Percentiles rank a stretch among this genome's conserved stretches.
Evolutionary conservation across 2,888 invertebrate genomes (phyloP).

Genomic region (Auanema freiburgensis): DNA sequence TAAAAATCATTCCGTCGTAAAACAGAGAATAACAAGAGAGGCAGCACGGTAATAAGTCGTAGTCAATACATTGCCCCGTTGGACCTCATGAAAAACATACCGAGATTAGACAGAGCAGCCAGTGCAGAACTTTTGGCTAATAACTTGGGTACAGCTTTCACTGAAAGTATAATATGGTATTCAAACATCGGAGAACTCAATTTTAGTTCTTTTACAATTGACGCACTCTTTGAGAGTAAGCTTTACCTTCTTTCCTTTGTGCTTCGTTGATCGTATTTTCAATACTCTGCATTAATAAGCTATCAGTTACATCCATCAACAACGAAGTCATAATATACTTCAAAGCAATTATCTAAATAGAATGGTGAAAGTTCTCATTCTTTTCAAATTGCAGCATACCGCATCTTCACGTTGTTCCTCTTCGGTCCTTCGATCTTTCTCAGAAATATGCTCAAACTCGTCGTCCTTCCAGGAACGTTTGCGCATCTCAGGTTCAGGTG

Average conservation of each 20-base stretch:
- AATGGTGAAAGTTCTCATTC: background rate
- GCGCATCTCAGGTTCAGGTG: constrained; percentile 1
- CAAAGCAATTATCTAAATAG: background rate
- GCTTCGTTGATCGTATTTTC: background rate
- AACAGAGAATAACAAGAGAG: constrained; percentile 21
- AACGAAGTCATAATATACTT: constrained; percentile 7
- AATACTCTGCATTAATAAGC: background rate
- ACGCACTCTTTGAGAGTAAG: too few species aligned
- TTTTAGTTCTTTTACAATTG: constrained; percentile 2
- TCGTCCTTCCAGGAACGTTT: constrained; percentile 11
- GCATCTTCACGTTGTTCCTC: constrained; percentile 6
- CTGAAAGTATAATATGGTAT: background rate
- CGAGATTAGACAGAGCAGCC: constrained; percentile 43
- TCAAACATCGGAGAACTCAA: background rate
- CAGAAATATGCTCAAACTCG: constrained; percentile 1
- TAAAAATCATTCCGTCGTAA: constrained; percentile 25
- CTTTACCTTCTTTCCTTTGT: constrained; percentile 6
- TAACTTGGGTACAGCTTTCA: constrained; percentile 32
- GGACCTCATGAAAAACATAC: constrained; percentile 21
- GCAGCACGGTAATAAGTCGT: too few species aligned
- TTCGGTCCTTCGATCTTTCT: background rate
- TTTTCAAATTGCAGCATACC: background rate
- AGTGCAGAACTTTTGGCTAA: constrained; percentile 43
- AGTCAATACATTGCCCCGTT: too few species aligned
- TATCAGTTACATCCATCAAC: constrained; percentile 4